phyloP scores from a whole-genome alignment of 92 coral and sea anemone species.

The Palythoa heliodiscus region DNA sequence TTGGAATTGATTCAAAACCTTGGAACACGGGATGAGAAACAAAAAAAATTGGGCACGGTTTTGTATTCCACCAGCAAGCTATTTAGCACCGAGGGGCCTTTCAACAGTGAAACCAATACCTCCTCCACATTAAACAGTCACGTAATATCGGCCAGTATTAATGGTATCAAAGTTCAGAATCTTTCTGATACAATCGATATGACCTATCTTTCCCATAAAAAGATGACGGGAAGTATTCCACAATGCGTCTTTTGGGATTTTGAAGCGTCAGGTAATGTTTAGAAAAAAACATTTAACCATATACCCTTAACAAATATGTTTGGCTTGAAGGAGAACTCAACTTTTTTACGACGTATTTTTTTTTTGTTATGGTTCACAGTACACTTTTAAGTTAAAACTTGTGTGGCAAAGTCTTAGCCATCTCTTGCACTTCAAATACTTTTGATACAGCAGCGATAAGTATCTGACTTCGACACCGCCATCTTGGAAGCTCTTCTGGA shows the following conservation, averaged over 20 bases:
- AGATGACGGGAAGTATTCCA: not conserved
- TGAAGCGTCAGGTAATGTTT: conserved; percentile 31
- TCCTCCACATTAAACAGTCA: conserved; percentile 21
- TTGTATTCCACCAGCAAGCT: conserved; percentile 16
- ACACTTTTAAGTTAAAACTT: too few relatives aligned
- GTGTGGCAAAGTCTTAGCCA: too few relatives aligned
- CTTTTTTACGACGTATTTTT: too few relatives aligned
- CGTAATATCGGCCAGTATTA: conserved; percentile 30
- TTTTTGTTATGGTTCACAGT: too few relatives aligned
- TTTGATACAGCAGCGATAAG: too few relatives aligned
- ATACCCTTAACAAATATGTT: too few relatives aligned
- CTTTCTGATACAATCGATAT: conserved; percentile 24
- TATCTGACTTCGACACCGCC: too few relatives aligned
- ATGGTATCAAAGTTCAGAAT: not conserved
- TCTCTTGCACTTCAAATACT: too few relatives aligned
- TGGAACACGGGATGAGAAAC: not conserved
- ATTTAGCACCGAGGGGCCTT: not conserved
- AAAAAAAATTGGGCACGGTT: conserved; percentile 30
- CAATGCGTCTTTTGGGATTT: conserved; percentile 57
- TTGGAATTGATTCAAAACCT: not conserved
- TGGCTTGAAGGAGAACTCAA: too few relatives aligned
- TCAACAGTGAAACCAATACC: not conserved
- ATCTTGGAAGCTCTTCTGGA: too few relatives aligned
- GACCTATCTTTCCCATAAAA: not conserved
- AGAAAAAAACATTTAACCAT: not conserved